A percentile compares a stretch with the other conserved stretches of the same genome.
These are phyloP conservation scores for Meleagris gallopavo DNA, from an alignment of 2,113 vertebrate genomes.

Conservation along the genomic window DNA sequence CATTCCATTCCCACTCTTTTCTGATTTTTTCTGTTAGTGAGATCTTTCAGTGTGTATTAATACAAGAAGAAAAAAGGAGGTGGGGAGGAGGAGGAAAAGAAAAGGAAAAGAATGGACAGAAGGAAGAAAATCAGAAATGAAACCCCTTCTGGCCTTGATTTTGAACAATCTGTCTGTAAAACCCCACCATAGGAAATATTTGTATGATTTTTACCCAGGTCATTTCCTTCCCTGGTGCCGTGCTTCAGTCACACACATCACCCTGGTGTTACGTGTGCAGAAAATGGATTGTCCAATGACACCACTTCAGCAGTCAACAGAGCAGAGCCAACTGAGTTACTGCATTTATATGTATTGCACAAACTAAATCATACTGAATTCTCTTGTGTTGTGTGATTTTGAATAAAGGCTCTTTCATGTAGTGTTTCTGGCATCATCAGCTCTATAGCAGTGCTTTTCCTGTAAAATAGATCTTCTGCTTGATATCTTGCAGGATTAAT, in stretches of 20 bases:
- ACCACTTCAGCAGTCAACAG: neutral
- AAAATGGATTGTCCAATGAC: slow-evolving; percentile 34
- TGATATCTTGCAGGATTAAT: neutral
- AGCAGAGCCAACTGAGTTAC: neutral
- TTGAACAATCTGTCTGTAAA: neutral
- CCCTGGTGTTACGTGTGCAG: fast-evolving
- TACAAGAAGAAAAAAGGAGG: neutral
- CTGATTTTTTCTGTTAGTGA: neutral
- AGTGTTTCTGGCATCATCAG: neutral
- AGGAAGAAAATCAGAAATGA: neutral
- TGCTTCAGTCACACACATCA: slow-evolving; percentile 27
- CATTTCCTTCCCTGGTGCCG: neutral
- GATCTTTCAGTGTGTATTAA: fast-evolving
- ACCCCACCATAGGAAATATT: neutral
- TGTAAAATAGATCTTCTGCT: neutral
- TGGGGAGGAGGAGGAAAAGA: neutral
- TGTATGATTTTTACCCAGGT: neutral
- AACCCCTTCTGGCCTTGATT: fast-evolving
- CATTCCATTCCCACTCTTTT: neutral
- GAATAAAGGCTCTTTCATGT: neutral
- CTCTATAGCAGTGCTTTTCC: neutral
- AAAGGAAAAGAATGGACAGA: neutral
- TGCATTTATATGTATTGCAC: neutral
- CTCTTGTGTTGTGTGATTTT: neutral
- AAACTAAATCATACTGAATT: neutral